Percentiles rank a stretch among this genome's conserved stretches.
These are phyloP conservation scores for Periparus ater DNA, from an alignment of 2,797 vertebrate genomes.

Conservation along the genomic window DNA sequence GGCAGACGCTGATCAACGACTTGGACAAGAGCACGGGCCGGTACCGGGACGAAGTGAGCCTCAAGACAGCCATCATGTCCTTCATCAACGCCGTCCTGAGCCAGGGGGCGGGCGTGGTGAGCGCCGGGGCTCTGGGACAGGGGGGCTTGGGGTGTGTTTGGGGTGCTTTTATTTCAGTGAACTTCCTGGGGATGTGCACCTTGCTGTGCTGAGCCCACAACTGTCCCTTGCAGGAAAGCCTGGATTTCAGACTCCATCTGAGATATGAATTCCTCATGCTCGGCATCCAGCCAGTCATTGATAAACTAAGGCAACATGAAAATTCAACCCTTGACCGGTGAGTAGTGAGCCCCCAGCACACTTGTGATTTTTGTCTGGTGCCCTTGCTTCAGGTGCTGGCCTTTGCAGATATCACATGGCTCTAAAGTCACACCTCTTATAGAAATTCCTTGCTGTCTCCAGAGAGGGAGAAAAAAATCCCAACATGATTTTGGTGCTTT, in stretches of 20 bases:
- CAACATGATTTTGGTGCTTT: accelerated
- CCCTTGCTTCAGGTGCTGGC: not conserved
- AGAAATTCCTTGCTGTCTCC: not conserved
- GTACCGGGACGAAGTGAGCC: conserved; percentile 96
- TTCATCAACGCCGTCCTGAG: conserved; percentile 98
- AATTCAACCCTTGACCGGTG: conserved; percentile 97
- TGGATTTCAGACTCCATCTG: conserved; percentile 97
- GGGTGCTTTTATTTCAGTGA: not conserved
- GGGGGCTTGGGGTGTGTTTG: not conserved
- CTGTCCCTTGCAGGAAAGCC: conserved; percentile 82
- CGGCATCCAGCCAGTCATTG: conserved; percentile 97
- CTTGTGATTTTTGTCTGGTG: not conserved
- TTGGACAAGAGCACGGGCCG: conserved; percentile 94
- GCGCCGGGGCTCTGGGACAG: not conserved
- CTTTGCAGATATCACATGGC: not conserved
- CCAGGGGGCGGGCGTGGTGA: conserved; percentile 96
- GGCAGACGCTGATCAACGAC: conserved; percentile 94
- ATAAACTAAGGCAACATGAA: conserved; percentile 95
- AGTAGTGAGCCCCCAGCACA: conserved; percentile 4
- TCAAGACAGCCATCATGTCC: conserved; percentile 99
- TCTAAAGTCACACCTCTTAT: not conserved
- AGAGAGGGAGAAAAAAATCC: not conserved
- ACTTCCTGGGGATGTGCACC: not conserved
- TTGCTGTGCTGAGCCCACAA: not conserved
- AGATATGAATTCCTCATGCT: conserved; percentile 98